These are phyloP conservation scores for Drosophila meridionalis DNA, from an alignment of 2,888 invertebrate genomes.

Conservation along the genomic window DNA sequence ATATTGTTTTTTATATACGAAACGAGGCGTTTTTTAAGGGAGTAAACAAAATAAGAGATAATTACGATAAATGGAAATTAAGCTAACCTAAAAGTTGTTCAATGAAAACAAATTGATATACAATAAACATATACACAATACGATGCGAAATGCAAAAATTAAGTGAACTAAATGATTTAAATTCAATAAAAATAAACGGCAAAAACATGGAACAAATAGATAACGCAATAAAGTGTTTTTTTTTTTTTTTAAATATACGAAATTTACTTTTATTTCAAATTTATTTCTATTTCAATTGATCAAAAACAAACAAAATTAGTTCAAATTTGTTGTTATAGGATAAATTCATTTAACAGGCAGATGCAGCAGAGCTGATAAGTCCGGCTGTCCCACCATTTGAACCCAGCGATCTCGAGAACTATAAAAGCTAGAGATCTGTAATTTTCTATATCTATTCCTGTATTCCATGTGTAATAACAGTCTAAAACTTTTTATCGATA, in stretches of 20 bases:
- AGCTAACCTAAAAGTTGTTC: constrained; percentile 31
- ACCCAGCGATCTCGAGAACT: neutral
- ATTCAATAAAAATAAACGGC: constrained; percentile 9
- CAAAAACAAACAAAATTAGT: too few relatives aligned
- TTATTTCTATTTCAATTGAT: neutral
- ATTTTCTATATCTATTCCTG: neutral
- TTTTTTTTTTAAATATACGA: constrained; percentile 6
- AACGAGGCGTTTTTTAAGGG: constrained; percentile 19
- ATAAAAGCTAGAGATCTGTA: neutral
- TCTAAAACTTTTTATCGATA: neutral
- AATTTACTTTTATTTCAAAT: neutral
- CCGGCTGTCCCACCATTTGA: neutral
- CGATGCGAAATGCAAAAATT: constrained; percentile 8
- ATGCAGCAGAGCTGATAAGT: neutral
- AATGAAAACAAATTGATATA: constrained; percentile 11
- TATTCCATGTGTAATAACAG: neutral
- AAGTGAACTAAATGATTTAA: constrained; percentile 40
- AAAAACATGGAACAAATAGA: constrained; percentile 22
- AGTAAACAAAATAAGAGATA: neutral
- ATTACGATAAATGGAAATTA: neutral
- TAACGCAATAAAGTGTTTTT: constrained; percentile 27
- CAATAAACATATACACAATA: constrained; percentile 32
- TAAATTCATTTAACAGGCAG: too few relatives aligned
- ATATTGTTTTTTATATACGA: constrained; percentile 23
- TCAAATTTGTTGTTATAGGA: too few relatives aligned